Evolutionary conservation across 2,888 invertebrate species (phyloP).

Genomic region (Trissolcus brochymenae): DNA sequence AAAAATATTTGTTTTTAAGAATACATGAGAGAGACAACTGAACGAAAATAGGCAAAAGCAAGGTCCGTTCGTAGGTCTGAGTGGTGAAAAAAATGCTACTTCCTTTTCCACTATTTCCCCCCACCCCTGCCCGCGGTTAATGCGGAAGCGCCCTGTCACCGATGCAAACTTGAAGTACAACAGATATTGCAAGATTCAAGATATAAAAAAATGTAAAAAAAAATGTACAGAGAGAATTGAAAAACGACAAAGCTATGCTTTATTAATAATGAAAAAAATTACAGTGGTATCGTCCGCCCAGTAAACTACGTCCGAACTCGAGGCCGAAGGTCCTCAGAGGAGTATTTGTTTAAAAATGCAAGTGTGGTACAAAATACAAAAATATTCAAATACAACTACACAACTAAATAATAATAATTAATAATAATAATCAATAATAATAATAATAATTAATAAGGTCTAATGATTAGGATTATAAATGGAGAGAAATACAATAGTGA

Average conservation of each 20-base stretch:
- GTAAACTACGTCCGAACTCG: conserved; percentile 38
- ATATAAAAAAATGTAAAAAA: conserved; percentile 7
- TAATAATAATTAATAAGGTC: conserved; percentile 44
- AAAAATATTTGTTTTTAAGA: background rate
- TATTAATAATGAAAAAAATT: conserved; percentile 46
- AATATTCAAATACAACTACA: conserved; percentile 55
- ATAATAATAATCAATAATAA: conserved; percentile 44
- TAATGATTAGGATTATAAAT: conserved; percentile 47
- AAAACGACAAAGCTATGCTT: conserved; percentile 49
- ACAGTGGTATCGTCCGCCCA: conserved; percentile 43
- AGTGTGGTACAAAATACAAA: conserved; percentile 52
- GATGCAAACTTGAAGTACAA: conserved; percentile 42
- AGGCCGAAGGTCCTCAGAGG: conserved; percentile 2
- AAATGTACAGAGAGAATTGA: conserved; percentile 10
- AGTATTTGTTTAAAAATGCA: conserved; percentile 47
- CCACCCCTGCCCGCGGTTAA: conserved; percentile 19
- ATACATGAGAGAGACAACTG: conserved; percentile 1
- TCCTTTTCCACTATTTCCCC: conserved; percentile 18
- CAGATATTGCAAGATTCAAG: conserved; percentile 21
- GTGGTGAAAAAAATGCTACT: background rate
- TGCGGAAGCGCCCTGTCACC: conserved; percentile 56
- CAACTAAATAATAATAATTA: conserved; percentile 54
- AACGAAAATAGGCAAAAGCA: background rate
- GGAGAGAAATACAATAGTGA: conserved; percentile 46
- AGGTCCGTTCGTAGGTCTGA: background rate